Conservation (phyloP, 1,140 invertebrate species). For the Bombus impatiens region DNA sequence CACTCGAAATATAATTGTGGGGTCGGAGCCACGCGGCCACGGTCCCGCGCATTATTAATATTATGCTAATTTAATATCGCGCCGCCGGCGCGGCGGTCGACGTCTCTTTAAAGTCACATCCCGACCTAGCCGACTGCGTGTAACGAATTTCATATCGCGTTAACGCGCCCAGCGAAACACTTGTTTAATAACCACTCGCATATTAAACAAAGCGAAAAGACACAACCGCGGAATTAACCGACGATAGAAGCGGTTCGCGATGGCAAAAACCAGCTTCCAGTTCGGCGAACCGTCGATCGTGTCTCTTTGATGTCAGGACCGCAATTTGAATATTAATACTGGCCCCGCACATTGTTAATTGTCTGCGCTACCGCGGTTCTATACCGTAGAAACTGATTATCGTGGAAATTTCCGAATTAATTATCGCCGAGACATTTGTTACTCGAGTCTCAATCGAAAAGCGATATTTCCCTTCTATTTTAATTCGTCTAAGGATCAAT, state of each 20-base stretch:
- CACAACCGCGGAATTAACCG: neutral
- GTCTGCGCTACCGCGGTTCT: neutral
- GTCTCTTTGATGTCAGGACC: neutral
- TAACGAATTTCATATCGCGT: slow-evolving; percentile 69
- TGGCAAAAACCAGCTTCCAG: neutral
- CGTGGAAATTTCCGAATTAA: too few relatives aligned
- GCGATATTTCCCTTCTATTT: neutral
- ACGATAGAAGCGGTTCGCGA: neutral
- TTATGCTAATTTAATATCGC: slow-evolving; percentile 68
- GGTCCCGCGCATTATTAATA: slow-evolving; percentile 47
- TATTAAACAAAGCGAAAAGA: slow-evolving; percentile 64
- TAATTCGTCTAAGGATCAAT: neutral
- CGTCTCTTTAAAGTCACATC: slow-evolving; percentile 34
- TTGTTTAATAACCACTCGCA: slow-evolving; percentile 70
- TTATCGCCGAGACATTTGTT: neutral
- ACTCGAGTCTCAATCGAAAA: neutral
- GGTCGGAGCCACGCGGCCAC: neutral
- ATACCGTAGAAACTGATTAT: too few relatives aligned
- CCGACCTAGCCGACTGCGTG: neutral
- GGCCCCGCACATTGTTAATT: neutral
- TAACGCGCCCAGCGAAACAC: slow-evolving; percentile 61
- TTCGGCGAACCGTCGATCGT: neutral
- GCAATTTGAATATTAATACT: slow-evolving; percentile 22
- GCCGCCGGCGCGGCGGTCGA: neutral
- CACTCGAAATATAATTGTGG: slow-evolving; percentile 30